Evolutionary conservation across 1,140 invertebrate genomes (phyloP).

Genomic region (Drosophila paulistorum): DNA sequence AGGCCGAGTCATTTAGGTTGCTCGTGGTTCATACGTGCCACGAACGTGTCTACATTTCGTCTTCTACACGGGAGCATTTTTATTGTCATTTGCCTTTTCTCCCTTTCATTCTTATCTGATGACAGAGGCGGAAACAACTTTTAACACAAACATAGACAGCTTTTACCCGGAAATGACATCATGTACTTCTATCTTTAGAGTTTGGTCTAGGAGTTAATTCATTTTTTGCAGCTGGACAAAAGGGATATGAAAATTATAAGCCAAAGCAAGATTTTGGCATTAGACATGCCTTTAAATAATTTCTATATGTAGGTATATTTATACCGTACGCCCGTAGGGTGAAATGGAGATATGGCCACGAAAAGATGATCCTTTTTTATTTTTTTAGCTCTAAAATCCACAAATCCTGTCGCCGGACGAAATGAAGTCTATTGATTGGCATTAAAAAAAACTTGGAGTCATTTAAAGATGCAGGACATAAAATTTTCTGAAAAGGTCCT

Average conservation of each 20-base stretch:
- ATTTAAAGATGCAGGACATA: too few species aligned
- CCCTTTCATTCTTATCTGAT: constrained; percentile 18
- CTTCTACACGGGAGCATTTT: constrained; percentile 31
- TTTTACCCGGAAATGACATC: not conserved
- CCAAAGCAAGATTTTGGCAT: too few species aligned
- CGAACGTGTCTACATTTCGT: constrained; percentile 59
- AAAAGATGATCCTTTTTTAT: too few species aligned
- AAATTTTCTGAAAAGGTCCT: too few species aligned
- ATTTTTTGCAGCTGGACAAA: constrained; percentile 53
- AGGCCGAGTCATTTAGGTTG: constrained; percentile 64
- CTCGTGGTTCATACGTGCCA: constrained; percentile 50
- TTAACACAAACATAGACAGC: not conserved
- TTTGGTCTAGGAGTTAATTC: constrained; percentile 49
- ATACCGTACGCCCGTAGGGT: too few species aligned
- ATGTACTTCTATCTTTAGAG: not conserved
- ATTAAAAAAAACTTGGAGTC: too few species aligned
- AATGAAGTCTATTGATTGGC: too few species aligned
- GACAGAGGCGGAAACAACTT: constrained; percentile 56
- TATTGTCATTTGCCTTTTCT: constrained; percentile 49
- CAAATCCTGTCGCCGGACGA: too few species aligned
- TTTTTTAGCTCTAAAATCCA: too few species aligned
- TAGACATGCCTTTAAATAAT: constrained; percentile 37
- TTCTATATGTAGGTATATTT: constrained; percentile 43
- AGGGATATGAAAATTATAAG: constrained; percentile 4
- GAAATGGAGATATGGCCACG: too few species aligned